These are phyloP conservation scores for Hycleus cichorii DNA, from an alignment of 1,140 invertebrate genomes.

Conservation along the genomic window DNA sequence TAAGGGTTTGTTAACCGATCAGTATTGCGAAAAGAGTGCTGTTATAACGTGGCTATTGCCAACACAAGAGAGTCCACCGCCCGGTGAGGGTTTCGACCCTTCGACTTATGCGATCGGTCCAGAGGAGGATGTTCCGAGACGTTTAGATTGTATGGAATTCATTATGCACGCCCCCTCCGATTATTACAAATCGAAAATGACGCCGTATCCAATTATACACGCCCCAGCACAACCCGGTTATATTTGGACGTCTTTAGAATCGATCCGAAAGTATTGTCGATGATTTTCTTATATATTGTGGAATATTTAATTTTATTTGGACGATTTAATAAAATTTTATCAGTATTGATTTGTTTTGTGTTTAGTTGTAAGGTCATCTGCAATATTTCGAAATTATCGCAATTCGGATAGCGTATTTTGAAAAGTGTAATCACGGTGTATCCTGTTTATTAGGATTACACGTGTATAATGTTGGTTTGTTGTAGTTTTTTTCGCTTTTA, in stretches of 20 bases:
- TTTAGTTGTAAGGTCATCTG: no score
- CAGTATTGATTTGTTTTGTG: no score
- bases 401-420: no score
- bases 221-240: conserved; percentile 51
- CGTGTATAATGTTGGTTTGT: no score
- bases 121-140: conserved; percentile 83
- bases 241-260: conserved; percentile 54
- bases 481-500: no score
- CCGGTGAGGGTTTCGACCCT: conserved; percentile 76
- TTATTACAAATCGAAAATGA: conserved; percentile 72
- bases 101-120: conserved; percentile 84
- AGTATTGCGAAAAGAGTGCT: conserved; percentile 90
- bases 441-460: no score
- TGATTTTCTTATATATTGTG: no score
- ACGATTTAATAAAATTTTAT: no score
- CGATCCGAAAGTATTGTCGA: neutral
- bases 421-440: no score
- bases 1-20: conserved; percentile 79
- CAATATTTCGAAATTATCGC: no score
- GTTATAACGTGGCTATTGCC: conserved; percentile 89
- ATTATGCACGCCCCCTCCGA: conserved; percentile 89
- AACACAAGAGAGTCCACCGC: conserved; percentile 70
- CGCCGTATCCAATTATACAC: conserved; percentile 63
- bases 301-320: no score
- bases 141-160: conserved; percentile 83